phyloP scores from a whole-genome alignment of 2,888 invertebrate species.

The Zele albiditarsus region DNA sequence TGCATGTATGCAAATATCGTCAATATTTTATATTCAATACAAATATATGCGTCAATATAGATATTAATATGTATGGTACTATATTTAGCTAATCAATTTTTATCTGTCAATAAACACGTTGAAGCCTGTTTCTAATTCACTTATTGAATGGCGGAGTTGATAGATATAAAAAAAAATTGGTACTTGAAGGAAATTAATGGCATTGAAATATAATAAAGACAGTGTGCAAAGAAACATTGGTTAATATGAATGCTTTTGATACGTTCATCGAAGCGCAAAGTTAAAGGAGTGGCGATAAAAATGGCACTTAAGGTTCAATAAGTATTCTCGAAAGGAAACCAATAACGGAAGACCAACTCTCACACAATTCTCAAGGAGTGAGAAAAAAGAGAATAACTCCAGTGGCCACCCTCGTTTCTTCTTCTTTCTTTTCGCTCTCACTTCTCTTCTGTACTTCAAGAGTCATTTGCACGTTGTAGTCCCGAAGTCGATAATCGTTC shows the following conservation, averaged over 20 bases:
- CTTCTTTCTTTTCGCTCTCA: constrained; percentile 34
- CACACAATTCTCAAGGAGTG: constrained; percentile 25
- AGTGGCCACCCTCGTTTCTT: constrained; percentile 35
- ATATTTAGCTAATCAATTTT: not conserved
- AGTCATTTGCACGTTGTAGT: constrained; percentile 69
- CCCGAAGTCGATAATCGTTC: constrained; percentile 68
- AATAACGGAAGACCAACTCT: constrained; percentile 61
- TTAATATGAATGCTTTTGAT: not conserved
- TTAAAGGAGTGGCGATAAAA: constrained; percentile 59
- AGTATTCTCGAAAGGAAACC: constrained; percentile 68
- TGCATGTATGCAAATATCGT: not conserved
- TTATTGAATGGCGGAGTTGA: not conserved
- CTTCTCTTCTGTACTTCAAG: constrained; percentile 51
- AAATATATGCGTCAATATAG: too few species aligned
- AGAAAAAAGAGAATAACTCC: not conserved
- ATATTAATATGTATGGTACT: not conserved
- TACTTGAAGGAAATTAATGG: not conserved
- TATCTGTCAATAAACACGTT: not conserved
- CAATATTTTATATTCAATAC: too few species aligned
- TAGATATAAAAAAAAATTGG: not conserved
- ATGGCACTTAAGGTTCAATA: constrained; percentile 70
- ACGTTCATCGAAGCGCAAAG: not conserved
- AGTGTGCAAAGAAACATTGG: not conserved
- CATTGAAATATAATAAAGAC: not conserved
- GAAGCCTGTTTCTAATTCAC: too few species aligned